Base-by-base conservation (phyloP, 1,140 invertebrate genomes). In the Drosophila leontia region DNA sequence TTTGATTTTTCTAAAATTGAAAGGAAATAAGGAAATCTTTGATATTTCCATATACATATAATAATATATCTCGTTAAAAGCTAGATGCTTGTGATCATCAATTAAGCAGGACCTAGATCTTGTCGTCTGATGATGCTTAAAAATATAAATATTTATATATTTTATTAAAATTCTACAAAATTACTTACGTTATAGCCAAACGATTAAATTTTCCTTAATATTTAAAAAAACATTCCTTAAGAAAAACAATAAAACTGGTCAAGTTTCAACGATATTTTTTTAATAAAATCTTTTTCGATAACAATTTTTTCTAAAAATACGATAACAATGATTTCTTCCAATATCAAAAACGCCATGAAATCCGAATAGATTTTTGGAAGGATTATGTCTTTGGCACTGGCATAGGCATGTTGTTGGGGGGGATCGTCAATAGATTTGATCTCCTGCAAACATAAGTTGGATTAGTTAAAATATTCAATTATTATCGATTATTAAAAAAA, bases 361-460 rank as follows among this genome's bases (percentile, higher is more conserved):
- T 71, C 35, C 32, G n/a, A 35, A 35, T 26, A 13, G 19, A 19
- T 32, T 29, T 44, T 23, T 63, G 32, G n/a, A 37, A 17, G 12
- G n/a, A 1, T 19, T 12, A 47, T 7, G 32, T 26, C 12, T 29
- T 11, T 29, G 19, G n/a, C 17, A 26, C 7, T 12, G 12, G 7
- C 17, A 41, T 7, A 29, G 19, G n/a, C 39, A 15, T 23, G n/a
- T 32, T 17, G 11, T 0, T 37, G 35, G 32, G 55, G 35, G 32
- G 55, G 6, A 32, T 58, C 71, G 51, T 75, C 59, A 57, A 47
- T 23, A 15, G n/a, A 13, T 64, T 56, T 75, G 44, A 39, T 23
- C 51, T 44, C 61, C 74, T 76, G 74, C 11, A 76, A 76, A 39
- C 71, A 76, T 51, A 67, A 76, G 29, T 29, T 35, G 32, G 29